Conservation (phyloP, 2,888 invertebrate genomes). For the Gonocerus acuteangulatus region DNA sequence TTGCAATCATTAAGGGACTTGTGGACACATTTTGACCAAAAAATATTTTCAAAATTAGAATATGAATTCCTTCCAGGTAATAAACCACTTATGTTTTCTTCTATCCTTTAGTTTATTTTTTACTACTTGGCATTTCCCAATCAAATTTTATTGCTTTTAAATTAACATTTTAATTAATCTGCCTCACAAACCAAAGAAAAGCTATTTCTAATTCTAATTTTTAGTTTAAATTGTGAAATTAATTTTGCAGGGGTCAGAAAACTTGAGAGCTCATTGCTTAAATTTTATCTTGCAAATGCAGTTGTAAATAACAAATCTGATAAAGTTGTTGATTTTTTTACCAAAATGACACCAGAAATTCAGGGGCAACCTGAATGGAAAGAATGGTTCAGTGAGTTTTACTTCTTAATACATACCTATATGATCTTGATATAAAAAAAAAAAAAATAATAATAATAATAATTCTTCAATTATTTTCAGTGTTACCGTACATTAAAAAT, state of each 20-base stretch:
- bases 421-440: background rate
- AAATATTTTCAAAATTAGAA: slow-evolving; percentile 81
- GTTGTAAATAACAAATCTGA: slow-evolving; percentile 72
- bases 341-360: slow-evolving; percentile 75
- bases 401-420: slow-evolving; percentile 2
- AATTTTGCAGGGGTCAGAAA: slow-evolving; percentile 59
- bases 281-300: slow-evolving; percentile 84
- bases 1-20: slow-evolving; percentile 70
- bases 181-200: too few species aligned
- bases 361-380: slow-evolving; percentile 89
- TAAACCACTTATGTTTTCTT: too few species aligned
- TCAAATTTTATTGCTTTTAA: too few species aligned
- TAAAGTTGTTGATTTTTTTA: slow-evolving; percentile 81
- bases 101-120: too few species aligned
- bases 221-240: background rate
- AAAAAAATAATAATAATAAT: slow-evolving; percentile 11
- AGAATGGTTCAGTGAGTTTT: slow-evolving; percentile 89
- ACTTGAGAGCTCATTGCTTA: slow-evolving; percentile 75
- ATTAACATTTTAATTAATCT: too few species aligned
- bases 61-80: slow-evolving; percentile 68
- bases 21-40: slow-evolving; percentile 81
- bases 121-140: too few species aligned
- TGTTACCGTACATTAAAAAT: slow-evolving; percentile 81
- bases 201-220: background rate
- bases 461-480: slow-evolving; percentile 47